These are phyloP conservation scores for Triops longicaudatus DNA, from an alignment of 1,140 invertebrate species.

Conservation along the genomic window DNA sequence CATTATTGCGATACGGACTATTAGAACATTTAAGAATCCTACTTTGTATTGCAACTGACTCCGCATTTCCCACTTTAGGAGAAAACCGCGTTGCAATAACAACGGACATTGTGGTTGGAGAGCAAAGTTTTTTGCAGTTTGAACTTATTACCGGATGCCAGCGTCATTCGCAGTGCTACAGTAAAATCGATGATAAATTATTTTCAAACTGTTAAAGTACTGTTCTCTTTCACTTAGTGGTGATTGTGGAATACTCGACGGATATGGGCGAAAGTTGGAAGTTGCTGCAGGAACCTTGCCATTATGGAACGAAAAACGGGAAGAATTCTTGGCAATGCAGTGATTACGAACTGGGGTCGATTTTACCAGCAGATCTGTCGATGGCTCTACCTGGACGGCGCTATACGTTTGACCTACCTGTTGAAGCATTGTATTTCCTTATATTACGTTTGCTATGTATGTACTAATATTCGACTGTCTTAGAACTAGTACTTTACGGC, in stretches of 20 bases:
- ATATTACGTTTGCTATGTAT: background rate
- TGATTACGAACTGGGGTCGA: background rate
- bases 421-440: conserved; percentile 24
- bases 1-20: too few species aligned
- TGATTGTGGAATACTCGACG: conserved; percentile 31
- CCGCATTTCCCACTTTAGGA: conserved; percentile 26
- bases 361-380: background rate
- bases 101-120: conserved; percentile 39
- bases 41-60: conserved; percentile 21
- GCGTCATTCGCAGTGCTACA: conserved; percentile 36
- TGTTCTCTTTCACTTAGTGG: conserved; percentile 24
- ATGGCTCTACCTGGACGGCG: background rate
- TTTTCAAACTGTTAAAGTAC: background rate
- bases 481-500: conserved; percentile 30
- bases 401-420: background rate
- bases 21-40: too few species aligned
- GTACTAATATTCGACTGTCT: background rate
- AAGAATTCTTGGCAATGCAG: background rate
- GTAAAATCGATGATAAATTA: conserved; percentile 33
- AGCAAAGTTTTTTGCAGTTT: conserved; percentile 40
- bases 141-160: conserved; percentile 40
- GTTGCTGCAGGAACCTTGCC: conserved; percentile 18
- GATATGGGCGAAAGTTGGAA: conserved; percentile 31
- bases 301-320: background rate
- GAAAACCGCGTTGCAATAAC: conserved; percentile 42